Evolutionary conservation across 2,888 invertebrate genomes (phyloP).

Genomic region (Exephanes ischioxanthus): DNA sequence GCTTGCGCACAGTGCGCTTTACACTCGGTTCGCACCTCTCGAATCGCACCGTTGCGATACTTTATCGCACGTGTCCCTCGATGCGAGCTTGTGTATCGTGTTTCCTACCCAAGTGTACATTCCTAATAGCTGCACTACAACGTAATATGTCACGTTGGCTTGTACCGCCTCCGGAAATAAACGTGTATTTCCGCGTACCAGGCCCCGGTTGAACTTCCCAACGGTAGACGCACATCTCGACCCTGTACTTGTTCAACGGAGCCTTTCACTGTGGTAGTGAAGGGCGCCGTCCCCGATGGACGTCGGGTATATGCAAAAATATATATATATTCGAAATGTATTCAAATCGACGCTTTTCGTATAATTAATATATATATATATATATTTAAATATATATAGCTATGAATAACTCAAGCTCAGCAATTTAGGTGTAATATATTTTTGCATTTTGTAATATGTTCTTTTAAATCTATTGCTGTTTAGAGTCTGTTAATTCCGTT

Average conservation of each 20-base stretch:
- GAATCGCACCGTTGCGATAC: not conserved
- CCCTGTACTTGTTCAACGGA: not conserved
- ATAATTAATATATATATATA: too few species aligned
- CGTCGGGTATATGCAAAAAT: not conserved
- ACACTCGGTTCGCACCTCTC: not conserved
- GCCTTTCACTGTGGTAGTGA: not conserved
- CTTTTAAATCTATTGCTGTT: too few species aligned
- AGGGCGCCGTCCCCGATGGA: not conserved
- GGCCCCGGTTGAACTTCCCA: not conserved
- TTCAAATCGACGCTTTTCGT: not conserved
- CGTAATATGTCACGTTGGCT: not conserved
- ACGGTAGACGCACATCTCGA: not conserved
- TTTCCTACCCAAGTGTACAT: not conserved
- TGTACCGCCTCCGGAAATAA: not conserved
- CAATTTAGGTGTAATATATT: too few species aligned
- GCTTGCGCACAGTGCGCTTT: not conserved
- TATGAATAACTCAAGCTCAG: too few species aligned
- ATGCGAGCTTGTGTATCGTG: not conserved
- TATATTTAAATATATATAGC: too few species aligned
- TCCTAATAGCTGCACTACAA: not conserved
- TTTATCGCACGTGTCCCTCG: not conserved
- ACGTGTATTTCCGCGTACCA: not conserved
- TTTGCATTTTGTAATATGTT: too few species aligned
- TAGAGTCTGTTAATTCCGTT: too few species aligned
- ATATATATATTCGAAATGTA: not conserved